These are phyloP conservation scores for Pteromalus puparum DNA, from an alignment of 1,140 invertebrate species.

Conservation along the genomic window DNA sequence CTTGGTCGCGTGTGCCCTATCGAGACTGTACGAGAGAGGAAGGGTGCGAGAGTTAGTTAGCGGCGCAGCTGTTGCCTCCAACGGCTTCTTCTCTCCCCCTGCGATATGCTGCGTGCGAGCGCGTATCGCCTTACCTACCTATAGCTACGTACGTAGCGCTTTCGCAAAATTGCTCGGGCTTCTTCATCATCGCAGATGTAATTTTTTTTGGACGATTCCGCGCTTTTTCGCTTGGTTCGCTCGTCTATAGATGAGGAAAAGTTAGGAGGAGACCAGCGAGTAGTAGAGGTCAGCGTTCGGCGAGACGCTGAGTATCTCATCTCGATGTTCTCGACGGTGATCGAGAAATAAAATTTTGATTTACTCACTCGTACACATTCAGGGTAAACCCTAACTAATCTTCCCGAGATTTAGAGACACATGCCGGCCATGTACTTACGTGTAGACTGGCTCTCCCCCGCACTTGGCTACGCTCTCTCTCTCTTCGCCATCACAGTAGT, in stretches of 20 bases:
- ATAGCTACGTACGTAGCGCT: background rate
- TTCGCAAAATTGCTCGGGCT: background rate
- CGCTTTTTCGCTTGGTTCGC: too few species aligned
- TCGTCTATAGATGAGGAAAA: too few species aligned
- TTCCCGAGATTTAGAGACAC: slow-evolving; percentile 12
- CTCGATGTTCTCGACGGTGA: too few species aligned
- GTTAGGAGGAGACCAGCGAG: background rate
- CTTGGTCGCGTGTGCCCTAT: background rate
- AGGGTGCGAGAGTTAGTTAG: background rate
- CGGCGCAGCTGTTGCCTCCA: background rate
- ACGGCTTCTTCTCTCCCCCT: background rate
- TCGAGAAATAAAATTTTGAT: too few species aligned
- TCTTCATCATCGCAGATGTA: background rate
- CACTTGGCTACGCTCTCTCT: too few species aligned
- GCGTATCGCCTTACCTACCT: background rate
- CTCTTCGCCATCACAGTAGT: background rate
- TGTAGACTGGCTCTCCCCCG: too few species aligned
- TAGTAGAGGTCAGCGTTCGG: background rate
- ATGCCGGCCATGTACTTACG: background rate
- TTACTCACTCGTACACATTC: too few species aligned
- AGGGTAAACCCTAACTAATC: slow-evolving; percentile 12
- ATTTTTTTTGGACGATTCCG: too few species aligned
- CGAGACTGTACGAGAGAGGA: background rate
- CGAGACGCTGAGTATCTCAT: background rate
- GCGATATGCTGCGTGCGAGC: background rate